Evolutionary conservation across 2,888 invertebrate genomes (phyloP).

Genomic region (Podotricha telesiphe): DNA sequence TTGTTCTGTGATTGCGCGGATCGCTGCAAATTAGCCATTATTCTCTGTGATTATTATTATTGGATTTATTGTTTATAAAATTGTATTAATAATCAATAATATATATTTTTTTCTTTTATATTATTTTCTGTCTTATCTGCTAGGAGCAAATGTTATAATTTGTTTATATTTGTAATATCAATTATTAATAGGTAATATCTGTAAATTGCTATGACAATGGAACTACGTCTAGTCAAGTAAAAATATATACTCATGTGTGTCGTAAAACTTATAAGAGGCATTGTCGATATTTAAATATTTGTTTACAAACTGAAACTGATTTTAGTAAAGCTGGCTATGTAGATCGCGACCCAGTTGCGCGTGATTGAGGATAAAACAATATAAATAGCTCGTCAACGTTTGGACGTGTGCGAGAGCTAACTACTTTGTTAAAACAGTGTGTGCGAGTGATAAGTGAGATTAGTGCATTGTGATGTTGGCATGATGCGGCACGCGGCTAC

Average conservation of each 20-base stretch:
- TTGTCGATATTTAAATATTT: slow-evolving; percentile 46
- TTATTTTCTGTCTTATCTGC: not conserved
- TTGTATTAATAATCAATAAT: not conserved
- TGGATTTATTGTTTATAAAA: slow-evolving; percentile 11
- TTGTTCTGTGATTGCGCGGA: slow-evolving; percentile 72
- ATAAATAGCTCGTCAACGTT: slow-evolving; percentile 81
- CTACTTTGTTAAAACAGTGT: slow-evolving; percentile 47
- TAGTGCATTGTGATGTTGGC: slow-evolving; percentile 65
- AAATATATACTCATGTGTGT: not conserved
- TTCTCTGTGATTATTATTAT: slow-evolving; percentile 16
- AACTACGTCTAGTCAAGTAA: slow-evolving; percentile 15
- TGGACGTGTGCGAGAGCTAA: slow-evolving; percentile 59
- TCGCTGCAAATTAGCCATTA: slow-evolving; percentile 59
- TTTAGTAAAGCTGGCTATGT: slow-evolving; percentile 70
- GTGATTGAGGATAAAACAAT: slow-evolving; percentile 83
- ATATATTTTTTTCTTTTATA: not conserved
- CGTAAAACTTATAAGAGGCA: slow-evolving; percentile 7
- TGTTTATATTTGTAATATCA: not conserved
- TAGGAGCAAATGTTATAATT: not conserved
- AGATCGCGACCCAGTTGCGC: slow-evolving; percentile 80
- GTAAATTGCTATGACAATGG: not conserved
- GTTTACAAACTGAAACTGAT: slow-evolving; percentile 67
- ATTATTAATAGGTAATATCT: not conserved
- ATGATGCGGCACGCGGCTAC: slow-evolving; percentile 81
- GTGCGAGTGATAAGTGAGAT: slow-evolving; percentile 54